phyloP scores from a whole-genome alignment of 2,113 vertebrate species.

The Sula dactylatra region DNA sequence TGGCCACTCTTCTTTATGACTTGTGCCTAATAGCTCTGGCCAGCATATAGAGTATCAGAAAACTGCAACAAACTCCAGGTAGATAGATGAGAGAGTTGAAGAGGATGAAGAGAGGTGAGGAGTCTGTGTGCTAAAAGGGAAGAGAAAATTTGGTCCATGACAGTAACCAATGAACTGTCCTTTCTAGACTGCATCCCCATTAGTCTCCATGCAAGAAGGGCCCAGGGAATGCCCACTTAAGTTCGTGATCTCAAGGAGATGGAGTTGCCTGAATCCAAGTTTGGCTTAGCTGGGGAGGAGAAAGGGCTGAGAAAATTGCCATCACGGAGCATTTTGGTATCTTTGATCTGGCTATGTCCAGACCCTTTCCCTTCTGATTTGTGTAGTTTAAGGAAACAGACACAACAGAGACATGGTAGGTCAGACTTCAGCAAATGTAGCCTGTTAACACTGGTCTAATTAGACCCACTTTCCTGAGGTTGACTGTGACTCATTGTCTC shows the following conservation, averaged over 20 bases:
- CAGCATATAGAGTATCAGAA: neutral
- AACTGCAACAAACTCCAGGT: neutral
- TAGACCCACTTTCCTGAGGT: neutral
- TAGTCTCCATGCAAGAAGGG: neutral
- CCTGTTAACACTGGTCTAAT: neutral
- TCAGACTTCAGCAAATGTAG: neutral
- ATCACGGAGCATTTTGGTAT: neutral
- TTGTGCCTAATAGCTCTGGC: neutral
- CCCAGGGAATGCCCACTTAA: neutral
- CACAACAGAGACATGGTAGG: fast-evolving
- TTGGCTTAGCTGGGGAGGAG: neutral
- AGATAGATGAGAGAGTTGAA: neutral
- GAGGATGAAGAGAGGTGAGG: neutral
- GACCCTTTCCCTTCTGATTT: neutral
- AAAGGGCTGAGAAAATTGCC: neutral
- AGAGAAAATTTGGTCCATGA: neutral
- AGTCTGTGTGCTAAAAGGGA: neutral
- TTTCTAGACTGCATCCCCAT: neutral
- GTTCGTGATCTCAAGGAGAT: neutral
- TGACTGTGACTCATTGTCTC: neutral
- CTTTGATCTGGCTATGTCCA: neutral
- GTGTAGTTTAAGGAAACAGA: neutral
- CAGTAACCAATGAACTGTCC: neutral
- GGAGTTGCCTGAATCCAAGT: neutral
- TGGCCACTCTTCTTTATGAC: neutral